Conservation (phyloP, 2,797 vertebrate species). For the Hemibagrus guttatus region DNA sequence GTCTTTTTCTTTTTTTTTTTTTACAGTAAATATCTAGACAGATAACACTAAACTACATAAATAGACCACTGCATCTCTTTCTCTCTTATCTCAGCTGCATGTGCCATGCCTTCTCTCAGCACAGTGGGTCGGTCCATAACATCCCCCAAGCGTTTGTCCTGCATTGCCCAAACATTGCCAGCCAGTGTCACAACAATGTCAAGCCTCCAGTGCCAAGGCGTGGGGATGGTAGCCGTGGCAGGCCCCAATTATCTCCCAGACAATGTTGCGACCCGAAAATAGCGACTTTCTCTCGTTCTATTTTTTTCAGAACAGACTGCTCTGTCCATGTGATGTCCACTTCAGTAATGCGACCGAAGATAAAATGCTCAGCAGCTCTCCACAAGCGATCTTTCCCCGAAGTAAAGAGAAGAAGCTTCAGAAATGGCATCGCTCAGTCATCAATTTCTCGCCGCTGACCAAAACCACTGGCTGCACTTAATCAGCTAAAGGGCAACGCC, state of each 20-base stretch:
- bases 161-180: slow-evolving; percentile 55
- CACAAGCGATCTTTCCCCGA: not conserved
- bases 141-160: slow-evolving; percentile 55
- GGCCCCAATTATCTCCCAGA: slow-evolving; percentile 64
- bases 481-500: slow-evolving; percentile 83
- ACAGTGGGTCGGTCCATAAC: slow-evolving; percentile 49
- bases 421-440: slow-evolving; percentile 72
- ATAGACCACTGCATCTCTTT: slow-evolving; percentile 44
- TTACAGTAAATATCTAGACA: slow-evolving; percentile 58
- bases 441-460: slow-evolving; percentile 76
- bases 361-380: not conserved
- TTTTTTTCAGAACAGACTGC: slow-evolving; percentile 32
- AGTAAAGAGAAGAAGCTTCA: slow-evolving; percentile 59
- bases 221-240: slow-evolving; percentile 46
- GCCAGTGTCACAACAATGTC: slow-evolving; percentile 58
- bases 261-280: slow-evolving; percentile 67
- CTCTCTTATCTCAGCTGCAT: slow-evolving; percentile 39
- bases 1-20: slow-evolving; percentile 42
- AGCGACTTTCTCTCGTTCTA: slow-evolving; percentile 49
- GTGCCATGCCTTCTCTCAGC: slow-evolving; percentile 12
- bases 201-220: slow-evolving; percentile 57
- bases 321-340: slow-evolving; percentile 31
- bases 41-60: slow-evolving; percentile 56
- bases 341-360: slow-evolving; percentile 34
- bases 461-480: slow-evolving; percentile 80